Conservation (phyloP, 2,888 invertebrate species). For the Epinotia ramella region DNA sequence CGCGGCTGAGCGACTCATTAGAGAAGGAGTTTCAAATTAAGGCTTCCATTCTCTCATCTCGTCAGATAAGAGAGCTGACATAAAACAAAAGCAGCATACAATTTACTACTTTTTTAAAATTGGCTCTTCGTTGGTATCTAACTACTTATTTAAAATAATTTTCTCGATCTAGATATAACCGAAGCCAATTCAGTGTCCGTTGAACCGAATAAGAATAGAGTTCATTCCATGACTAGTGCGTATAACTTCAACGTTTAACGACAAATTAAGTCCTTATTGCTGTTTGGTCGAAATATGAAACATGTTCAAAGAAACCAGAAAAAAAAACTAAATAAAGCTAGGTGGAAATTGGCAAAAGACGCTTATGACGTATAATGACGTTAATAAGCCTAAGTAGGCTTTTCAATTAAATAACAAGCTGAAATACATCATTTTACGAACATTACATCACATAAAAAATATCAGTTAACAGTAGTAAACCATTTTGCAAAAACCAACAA, state of each 20-base stretch:
- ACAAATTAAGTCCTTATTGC: too few relatives aligned
- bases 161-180: background rate
- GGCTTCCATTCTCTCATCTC: constrained; percentile 32
- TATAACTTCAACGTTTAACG: too few relatives aligned
- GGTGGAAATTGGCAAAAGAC: too few relatives aligned
- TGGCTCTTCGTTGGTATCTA: background rate
- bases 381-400: too few relatives aligned
- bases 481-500: background rate
- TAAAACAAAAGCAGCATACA: constrained; percentile 20
- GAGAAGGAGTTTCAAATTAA: constrained; percentile 49
- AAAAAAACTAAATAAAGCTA: too few relatives aligned
- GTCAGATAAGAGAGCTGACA: constrained; percentile 20
- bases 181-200: too few relatives aligned
- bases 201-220: background rate
- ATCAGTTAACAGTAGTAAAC: background rate
- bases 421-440: background rate
- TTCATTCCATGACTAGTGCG: background rate
- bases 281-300: too few relatives aligned
- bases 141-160: background rate
- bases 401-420: too few relatives aligned
- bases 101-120: constrained; percentile 8
- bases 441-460: background rate
- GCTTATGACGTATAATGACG: too few relatives aligned
- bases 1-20: constrained; percentile 44
- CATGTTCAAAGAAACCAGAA: too few relatives aligned